Base-by-base conservation (phyloP, 1,140 invertebrate genomes). In the Cyclina sinensis region DNA sequence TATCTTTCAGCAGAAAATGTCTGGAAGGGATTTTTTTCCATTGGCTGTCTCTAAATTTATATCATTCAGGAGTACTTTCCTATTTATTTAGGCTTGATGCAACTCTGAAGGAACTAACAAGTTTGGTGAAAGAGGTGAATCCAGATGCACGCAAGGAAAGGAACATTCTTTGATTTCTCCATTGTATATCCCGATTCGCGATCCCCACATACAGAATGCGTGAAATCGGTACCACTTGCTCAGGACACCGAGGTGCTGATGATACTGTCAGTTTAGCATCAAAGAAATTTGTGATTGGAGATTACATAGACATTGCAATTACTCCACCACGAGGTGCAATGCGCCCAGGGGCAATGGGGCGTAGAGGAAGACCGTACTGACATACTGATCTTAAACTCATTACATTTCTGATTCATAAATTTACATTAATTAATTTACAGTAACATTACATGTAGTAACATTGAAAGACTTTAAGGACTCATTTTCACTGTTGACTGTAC, bases 141-240 rank as follows among this genome's bases (percentile, higher is more conserved):
- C 98, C 98, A 43, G 99, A 99, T 95, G 98, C 99, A 11, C 96
- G 99, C 37, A 43, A 97, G 97, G 81, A 98, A 99, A 95, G 99
- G 99, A 76, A 99, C 99, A n/a, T 98, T 98, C 91, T 99, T 99
- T 96, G 98, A 99, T 94, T 99, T 99, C 96, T 97, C 98, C 3
- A 96, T 99, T 48, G 98, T 99, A 0, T 99, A 97, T 94, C 99
- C 99, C 1, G 99, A 99, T 94, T 95, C 96, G 57, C 96, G 97
- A 83, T 96, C 97, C 97, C 98, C 24, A 97, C 97, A n/a, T 99
- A 98, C 94, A 93, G 96, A 70, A 97, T 99, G 97, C 96, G 98
- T 90, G 98, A 99, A 94, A 99, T 99, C 91, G 99, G 99, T 32
- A 98, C 97, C 1, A 99, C 99, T 1, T 97, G 97, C 93, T 98